Evolutionary conservation across 2,888 invertebrate species (phyloP), one percentile per base, ranked within the genome.

Genomic region (Eustalomyia histrio): DNA sequence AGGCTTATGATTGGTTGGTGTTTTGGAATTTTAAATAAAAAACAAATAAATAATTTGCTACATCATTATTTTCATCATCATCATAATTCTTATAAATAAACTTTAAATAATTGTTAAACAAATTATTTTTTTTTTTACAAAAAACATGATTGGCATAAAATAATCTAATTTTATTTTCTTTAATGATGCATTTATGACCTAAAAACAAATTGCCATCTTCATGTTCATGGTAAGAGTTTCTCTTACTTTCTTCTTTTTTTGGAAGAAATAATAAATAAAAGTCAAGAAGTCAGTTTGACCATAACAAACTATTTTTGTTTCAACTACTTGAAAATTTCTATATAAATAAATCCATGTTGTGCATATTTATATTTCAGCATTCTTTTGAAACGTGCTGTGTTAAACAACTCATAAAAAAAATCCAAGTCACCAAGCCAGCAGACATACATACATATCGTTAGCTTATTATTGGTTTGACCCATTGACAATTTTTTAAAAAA

Each of bases 131-230:
- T 35, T 39, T 39, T 14, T 39, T 29, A 21, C 21, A 35, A 35
- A n/a, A 5, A 39, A 39, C 39, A 39, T 39, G 39, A 39, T 39
- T 39, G 39, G 39, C 39, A 39, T 12, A 39, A 29, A 39, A 39
- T 39, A 39, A 39, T 39, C 39, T 39, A 39, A 39, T 39, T 39
- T 39, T 39, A 29, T 29, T 29, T 29, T 29, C 14, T 39, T 69
- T 33, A n/a, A n/a, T n/a, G 33, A 61, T 65, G 55, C 35, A 61
- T 50, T 61, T 18, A 55, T 79, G 61, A 68, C 78, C 78, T 67
- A 57, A 67, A 78, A 79, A 55, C 60, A 72, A 61, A 58, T 24
- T 33, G 43, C 24, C 53, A 72, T 18, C 47, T 67, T 61, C 43
- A 47, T n/a, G 43, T 47, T n/a, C n/a, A 43, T 55, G 18, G 33